Conservation (phyloP, 2,888 invertebrate species). For the Cerceris rybyensis region DNA sequence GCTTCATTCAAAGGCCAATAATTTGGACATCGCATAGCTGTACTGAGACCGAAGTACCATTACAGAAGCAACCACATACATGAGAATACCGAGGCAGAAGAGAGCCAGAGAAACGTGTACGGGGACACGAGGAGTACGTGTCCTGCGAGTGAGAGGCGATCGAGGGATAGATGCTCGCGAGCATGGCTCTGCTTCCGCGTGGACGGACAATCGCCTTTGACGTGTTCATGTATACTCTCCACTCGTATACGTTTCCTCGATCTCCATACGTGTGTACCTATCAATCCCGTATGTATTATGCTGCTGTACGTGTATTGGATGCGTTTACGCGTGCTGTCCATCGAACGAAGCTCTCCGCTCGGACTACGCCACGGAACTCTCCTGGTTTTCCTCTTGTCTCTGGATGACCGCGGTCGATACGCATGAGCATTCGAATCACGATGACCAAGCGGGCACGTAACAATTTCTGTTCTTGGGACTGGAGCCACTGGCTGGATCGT, state of each 20-base stretch:
- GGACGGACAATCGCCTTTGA: constrained; percentile 65
- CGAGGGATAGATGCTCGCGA: constrained; percentile 67
- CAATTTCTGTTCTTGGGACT: constrained; percentile 80
- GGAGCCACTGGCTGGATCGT: constrained; percentile 67
- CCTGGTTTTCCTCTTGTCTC: constrained; percentile 56
- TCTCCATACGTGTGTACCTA: not conserved
- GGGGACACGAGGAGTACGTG: constrained; percentile 78
- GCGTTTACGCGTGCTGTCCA: constrained; percentile 10
- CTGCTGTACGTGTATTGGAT: not conserved
- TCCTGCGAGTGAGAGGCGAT: constrained; percentile 69
- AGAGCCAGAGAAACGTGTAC: constrained; percentile 71
- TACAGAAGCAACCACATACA: constrained; percentile 15
- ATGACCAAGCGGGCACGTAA: constrained; percentile 77
- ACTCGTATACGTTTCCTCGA: constrained; percentile 24
- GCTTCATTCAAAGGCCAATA: not conserved
- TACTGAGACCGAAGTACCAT: constrained; percentile 34
- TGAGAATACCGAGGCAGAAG: constrained; percentile 17
- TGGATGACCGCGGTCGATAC: constrained; percentile 67
- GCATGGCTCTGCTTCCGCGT: constrained; percentile 70
- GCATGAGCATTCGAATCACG: constrained; percentile 68
- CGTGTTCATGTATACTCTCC: constrained; percentile 28
- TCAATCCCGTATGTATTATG: not conserved
- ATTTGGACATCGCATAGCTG: constrained; percentile 37
- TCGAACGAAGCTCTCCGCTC: constrained; percentile 60
- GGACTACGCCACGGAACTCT: constrained; percentile 45